Conservation (phyloP, 1,140 invertebrate species). For the Calycopis cecrops region DNA sequence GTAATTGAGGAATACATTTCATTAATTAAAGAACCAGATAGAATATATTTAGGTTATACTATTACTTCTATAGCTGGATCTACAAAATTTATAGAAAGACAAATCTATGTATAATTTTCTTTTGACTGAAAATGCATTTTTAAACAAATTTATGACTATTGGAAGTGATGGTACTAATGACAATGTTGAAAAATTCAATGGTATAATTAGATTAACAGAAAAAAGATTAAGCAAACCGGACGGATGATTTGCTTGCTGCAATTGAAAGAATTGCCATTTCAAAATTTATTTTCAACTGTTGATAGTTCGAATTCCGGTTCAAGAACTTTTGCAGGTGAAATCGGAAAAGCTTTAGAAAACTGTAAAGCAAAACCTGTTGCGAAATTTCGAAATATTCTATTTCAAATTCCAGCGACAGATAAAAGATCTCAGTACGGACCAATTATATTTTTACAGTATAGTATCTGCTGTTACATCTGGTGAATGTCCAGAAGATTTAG, state of each 20-base stretch:
- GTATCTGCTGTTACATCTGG: conserved; percentile 25
- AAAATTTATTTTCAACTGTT: no score
- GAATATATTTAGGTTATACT: not conserved
- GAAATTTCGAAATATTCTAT: not conserved
- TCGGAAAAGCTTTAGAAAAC: conserved; percentile 4
- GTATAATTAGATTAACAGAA: no score
- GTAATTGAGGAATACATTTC: conserved; percentile 11
- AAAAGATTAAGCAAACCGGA: no score
- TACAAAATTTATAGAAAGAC: conserved; percentile 3
- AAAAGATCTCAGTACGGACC: conserved; percentile 6
- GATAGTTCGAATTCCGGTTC: no score
- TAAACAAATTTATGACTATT: no score
- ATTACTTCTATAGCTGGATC: conserved; percentile 1
- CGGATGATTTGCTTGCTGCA: no score
- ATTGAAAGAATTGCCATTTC: no score
- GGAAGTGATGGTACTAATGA: no score
- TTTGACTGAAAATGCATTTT: no score
- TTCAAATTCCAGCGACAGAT: not conserved
- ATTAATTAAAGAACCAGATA: conserved; percentile 11
- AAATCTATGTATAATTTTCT: no score
- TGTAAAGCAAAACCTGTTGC: not conserved
- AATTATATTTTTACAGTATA: conserved; percentile 1
- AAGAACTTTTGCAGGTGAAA: no score
- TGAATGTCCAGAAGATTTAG: conserved; percentile 30
- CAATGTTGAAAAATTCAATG: no score